Evolutionary conservation across 2,888 invertebrate genomes (phyloP).

Genomic region (Oxyscelio sp.): DNA sequence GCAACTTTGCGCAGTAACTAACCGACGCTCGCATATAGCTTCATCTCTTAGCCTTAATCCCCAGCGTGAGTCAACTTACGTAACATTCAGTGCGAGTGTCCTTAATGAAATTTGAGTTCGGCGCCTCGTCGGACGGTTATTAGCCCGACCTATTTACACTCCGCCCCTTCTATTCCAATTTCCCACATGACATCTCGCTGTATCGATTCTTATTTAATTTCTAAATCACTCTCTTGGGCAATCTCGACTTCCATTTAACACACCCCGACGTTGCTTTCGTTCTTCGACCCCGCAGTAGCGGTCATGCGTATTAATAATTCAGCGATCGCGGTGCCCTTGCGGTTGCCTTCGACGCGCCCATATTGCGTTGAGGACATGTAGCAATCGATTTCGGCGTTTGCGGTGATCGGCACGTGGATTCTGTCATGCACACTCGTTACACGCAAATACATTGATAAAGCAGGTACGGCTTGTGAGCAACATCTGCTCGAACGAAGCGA

Average conservation of each 20-base stretch:
- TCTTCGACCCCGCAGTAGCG: not conserved
- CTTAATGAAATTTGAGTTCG: constrained; percentile 73
- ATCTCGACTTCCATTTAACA: not conserved
- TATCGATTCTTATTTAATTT: constrained; percentile 18
- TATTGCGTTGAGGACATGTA: not conserved
- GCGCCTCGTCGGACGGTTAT: constrained; percentile 55
- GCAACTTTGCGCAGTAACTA: constrained; percentile 20
- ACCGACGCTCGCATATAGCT: constrained; percentile 44
- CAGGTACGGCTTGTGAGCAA: constrained; percentile 28
- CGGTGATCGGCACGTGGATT: constrained; percentile 42
- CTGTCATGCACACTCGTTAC: constrained; percentile 28
- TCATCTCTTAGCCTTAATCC: constrained; percentile 57
- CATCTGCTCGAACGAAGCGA: constrained; percentile 53
- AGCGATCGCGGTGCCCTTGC: not conserved
- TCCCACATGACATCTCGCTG: no score
- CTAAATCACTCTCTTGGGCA: constrained; percentile 13
- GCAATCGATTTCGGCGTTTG: constrained; percentile 21
- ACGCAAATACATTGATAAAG: constrained; percentile 35
- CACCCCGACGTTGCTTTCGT: not conserved
- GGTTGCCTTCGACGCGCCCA: not conserved
- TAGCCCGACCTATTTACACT: constrained; percentile 71
- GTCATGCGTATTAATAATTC: not conserved
- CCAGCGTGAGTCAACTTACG: constrained; percentile 52
- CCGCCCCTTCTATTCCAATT: no score
- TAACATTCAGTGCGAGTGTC: constrained; percentile 66